Conservation (phyloP, 2,888 invertebrate genomes). For the Emesis furor region DNA sequence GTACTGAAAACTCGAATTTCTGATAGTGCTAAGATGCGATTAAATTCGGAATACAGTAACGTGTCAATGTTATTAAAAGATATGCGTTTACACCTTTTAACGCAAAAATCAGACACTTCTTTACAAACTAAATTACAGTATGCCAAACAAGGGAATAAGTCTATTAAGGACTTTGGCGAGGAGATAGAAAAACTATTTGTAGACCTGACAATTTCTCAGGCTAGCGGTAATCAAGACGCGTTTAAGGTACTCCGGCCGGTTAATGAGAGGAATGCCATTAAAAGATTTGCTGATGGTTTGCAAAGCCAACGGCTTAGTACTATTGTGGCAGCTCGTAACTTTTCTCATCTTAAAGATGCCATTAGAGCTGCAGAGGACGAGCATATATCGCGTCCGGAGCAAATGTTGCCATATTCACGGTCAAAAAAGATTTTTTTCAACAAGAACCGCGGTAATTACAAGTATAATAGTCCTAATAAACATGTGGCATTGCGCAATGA, state of each 20-base stretch:
- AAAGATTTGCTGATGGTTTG: slow-evolving; percentile 63
- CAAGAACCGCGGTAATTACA: neutral
- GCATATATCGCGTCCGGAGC: slow-evolving; percentile 19
- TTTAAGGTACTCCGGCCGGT: slow-evolving; percentile 56
- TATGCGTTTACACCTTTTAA: slow-evolving; percentile 44
- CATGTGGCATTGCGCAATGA: neutral
- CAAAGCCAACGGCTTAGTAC: slow-evolving; percentile 59
- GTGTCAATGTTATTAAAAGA: slow-evolving; percentile 28
- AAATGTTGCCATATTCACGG: neutral
- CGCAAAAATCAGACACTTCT: slow-evolving; percentile 49
- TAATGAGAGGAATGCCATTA: slow-evolving; percentile 65
- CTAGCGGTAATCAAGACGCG: slow-evolving; percentile 44
- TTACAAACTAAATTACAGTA: slow-evolving; percentile 34
- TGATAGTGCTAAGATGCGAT: slow-evolving; percentile 48
- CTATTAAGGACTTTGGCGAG: slow-evolving; percentile 44
- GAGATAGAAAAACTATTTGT: slow-evolving; percentile 57
- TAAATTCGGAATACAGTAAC: slow-evolving; percentile 3
- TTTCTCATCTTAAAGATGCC: slow-evolving; percentile 46
- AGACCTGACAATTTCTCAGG: slow-evolving; percentile 68
- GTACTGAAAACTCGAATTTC: slow-evolving; percentile 54
- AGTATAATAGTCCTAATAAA: neutral
- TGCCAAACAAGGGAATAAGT: slow-evolving; percentile 30
- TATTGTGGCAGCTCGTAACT: slow-evolving; percentile 55
- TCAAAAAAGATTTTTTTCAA: neutral
- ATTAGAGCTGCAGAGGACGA: slow-evolving; percentile 50